Conservation (phyloP, 2,888 invertebrate genomes). For the Drosophila colorata region DNA sequence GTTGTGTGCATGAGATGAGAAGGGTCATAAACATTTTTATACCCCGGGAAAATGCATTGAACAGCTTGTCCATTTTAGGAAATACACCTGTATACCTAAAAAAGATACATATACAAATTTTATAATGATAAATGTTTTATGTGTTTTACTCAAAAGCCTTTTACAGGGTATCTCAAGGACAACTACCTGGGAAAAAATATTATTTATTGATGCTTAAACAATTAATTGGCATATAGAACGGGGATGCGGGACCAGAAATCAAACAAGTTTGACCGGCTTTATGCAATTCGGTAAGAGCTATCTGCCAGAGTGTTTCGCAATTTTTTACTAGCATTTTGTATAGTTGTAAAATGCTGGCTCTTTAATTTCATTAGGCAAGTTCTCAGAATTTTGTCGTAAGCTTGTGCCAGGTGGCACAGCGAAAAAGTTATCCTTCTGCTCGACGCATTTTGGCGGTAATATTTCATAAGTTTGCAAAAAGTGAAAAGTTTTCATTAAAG, state of each 20-base stretch:
- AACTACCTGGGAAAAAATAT: background rate
- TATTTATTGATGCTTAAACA: background rate
- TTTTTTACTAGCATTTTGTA: background rate
- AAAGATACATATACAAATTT: too few species aligned
- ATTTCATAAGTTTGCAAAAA: conserved; percentile 26
- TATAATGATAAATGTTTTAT: background rate
- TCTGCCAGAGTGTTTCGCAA: background rate
- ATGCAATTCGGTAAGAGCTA: conserved; percentile 5
- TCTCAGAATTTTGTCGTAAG: background rate
- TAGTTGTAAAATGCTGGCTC: conserved; percentile 3
- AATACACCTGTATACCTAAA: too few species aligned
- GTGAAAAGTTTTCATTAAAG: conserved; percentile 44
- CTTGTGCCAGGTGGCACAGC: conserved; percentile 7
- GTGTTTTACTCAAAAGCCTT: background rate
- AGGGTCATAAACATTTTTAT: background rate
- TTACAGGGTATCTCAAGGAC: background rate
- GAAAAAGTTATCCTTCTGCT: conserved; percentile 4
- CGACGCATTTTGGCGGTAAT: conserved; percentile 13
- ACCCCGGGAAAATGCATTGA: background rate
- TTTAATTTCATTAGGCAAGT: conserved; percentile 21
- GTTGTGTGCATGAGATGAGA: background rate
- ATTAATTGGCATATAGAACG: background rate
- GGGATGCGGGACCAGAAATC: background rate
- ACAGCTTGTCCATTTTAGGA: too few species aligned
- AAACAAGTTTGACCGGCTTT: conserved; percentile 12